Base-by-base conservation (phyloP, 2,797 vertebrate species). In the Anguilla pacifica region DNA sequence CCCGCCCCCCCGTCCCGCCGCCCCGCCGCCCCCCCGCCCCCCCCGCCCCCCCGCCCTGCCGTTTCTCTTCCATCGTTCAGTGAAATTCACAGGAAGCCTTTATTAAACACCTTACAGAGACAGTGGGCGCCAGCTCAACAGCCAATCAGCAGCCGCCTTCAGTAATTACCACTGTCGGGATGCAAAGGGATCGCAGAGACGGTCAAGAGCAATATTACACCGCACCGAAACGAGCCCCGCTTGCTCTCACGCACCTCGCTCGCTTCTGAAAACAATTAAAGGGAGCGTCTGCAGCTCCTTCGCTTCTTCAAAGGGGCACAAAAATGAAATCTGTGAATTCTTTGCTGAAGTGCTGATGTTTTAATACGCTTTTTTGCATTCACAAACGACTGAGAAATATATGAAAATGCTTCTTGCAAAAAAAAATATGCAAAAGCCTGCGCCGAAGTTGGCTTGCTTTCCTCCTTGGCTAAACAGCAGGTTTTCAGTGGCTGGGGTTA, bases 191-290 rank as follows among this genome's bases (percentile, higher is more conserved):
- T 83, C n/a, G 22, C 15, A 22, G 17, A 82, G 55, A n/a, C 35
- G 64, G 74, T 77, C 74, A 79, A 55, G 79, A 87, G 46, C 70
- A 83, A 83, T 64, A 64, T 86, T n/a, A 81, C 81, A 61, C 1
- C 6, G 0, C 22, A 43, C 43, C 35, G 59, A 31, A 11, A 39
- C 3, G n/a, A 55, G 10, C 59, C 35, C 2, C 28, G 25, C 31
- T 15, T 74, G 61, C 64, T 39, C 35, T 59, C 55, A 84, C 17
- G 70, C 39, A 82, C 46, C 82, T 72, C 64, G 84, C 74, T 84
- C 57, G 49, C 53, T 31, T 43, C 53, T 84, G n/a, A 22, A 31
- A 74, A 83, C 61, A 31, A 84, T 51, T 51, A 51, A 10, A 6
- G 6, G 51, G 51, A 51, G 51, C 6, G 51, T 35, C 35, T 35